Evolutionary conservation across 2,888 invertebrate species (phyloP).

Genomic region (Timema cristinae): DNA sequence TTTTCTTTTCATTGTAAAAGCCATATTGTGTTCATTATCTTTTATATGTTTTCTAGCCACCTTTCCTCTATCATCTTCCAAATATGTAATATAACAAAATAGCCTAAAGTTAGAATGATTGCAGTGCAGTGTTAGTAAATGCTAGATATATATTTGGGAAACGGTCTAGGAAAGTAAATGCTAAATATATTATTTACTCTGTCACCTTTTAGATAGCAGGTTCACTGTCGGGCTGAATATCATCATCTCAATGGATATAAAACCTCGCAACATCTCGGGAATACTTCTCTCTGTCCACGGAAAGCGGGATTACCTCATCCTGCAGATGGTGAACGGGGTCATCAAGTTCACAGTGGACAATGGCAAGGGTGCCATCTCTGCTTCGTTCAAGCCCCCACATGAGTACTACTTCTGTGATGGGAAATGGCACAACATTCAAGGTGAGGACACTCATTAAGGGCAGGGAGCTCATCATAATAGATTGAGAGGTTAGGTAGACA

Average conservation of each 20-base stretch:
- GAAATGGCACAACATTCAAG: constrained; percentile 85
- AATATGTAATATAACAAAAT: no score
- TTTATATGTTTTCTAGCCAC: no score
- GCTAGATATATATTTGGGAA: no score
- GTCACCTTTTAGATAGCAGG: constrained; percentile 55
- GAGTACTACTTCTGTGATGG: constrained; percentile 84
- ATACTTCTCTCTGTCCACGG: constrained; percentile 84
- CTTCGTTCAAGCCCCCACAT: constrained; percentile 63
- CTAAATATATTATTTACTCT: not conserved
- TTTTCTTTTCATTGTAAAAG: no score
- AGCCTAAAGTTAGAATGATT: no score
- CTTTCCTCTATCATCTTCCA: no score
- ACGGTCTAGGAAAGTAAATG: no score
- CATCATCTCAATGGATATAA: constrained; percentile 78
- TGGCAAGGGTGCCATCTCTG: constrained; percentile 73
- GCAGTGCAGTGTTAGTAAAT: no score
- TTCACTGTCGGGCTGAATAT: constrained; percentile 77
- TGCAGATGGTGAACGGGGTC: constrained; percentile 84
- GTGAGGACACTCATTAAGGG: constrained; percentile 43
- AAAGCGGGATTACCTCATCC: constrained; percentile 72
- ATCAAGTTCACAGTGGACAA: constrained; percentile 80
- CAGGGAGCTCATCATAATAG: no score
- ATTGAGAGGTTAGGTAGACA: no score
- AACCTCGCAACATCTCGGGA: constrained; percentile 79
- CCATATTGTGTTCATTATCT: no score